phyloP scores from a whole-genome alignment of 2,797 vertebrate species.

The Lepilemur septentrionalis region DNA sequence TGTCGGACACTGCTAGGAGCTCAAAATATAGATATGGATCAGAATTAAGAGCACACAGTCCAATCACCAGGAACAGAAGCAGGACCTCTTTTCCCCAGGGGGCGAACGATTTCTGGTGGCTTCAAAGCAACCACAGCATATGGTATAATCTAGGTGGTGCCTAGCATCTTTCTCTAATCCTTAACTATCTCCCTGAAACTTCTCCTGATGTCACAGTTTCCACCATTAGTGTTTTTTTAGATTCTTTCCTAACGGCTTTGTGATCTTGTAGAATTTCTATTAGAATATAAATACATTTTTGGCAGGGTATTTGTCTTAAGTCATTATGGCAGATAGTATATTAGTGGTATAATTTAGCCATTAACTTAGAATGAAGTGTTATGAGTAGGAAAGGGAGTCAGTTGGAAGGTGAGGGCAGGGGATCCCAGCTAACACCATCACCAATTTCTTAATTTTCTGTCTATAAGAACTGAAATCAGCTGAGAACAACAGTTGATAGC shows the following conservation, averaged over 20 bases:
- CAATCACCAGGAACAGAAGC: neutral
- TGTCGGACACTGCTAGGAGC: neutral
- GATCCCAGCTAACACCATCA: neutral
- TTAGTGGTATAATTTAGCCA: neutral
- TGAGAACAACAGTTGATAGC: neutral
- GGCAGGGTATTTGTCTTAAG: neutral
- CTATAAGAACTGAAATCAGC: neutral
- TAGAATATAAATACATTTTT: neutral
- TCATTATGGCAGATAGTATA: neutral
- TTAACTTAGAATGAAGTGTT: neutral
- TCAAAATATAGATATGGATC: neutral
- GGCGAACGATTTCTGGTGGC: neutral
- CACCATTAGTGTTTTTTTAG: neutral
- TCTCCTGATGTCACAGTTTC: neutral
- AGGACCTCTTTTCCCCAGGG: neutral
- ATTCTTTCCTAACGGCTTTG: neutral
- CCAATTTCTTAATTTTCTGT: neutral
- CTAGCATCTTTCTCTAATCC: neutral
- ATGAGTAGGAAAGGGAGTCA: neutral
- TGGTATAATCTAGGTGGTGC: neutral
- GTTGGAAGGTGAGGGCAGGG: neutral
- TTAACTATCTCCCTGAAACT: neutral
- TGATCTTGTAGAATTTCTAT: neutral
- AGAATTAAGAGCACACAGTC: neutral
- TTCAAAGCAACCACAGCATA: neutral